Base-by-base conservation (phyloP, 2,888 invertebrate genomes). In the Epiblema foenella region DNA sequence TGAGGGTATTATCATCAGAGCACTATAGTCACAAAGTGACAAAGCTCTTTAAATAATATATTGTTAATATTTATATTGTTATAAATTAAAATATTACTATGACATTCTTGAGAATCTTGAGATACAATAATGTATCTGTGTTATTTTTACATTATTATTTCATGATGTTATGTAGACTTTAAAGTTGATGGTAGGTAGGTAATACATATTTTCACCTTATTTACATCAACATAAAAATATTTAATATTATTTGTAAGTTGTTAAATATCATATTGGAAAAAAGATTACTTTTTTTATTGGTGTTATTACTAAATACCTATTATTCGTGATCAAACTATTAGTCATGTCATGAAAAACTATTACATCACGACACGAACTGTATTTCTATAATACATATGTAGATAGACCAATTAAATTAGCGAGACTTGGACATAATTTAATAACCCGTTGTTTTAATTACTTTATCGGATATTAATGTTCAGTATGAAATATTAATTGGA, bases 121-220 rank as follows among this genome's bases (percentile, higher is more conserved):
- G 15, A 12, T 60, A 60, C 20, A 42, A 39, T 18, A 10, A 20
- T 15, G 58, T 59, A 60, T 66, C 51, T 67, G 65, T 66, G 64
- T 54, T 64, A 64, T 64, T 64, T 49, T 64, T 64, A 54, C 37
- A 39, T 37, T 17, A 37, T 52, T 52, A 8, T 8, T 33, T 33
- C 2, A 33, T 33, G 1, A 24, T 33, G 7, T 8, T 33, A 33
- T 33, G 33, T 33, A 33, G 33, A 33, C 33, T 33, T 33, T 33
- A 33, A 33, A 33, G 9, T 8, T 8, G 9, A 8, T 33, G 33
- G 33, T 46, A 46, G 42, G 42, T 42, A 42, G 15, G 46, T 46
- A 46, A n/a, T 46, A 46, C n/a, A 39, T 11, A 7, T 37, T 17
- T 62, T 62, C 17, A 46, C 37, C 5, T 20, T 52, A 7, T 42